Evolutionary conservation across 2,113 vertebrate genomes (phyloP), one percentile per base, ranked within the genome.

Genomic region (Columba janthina): DNA sequence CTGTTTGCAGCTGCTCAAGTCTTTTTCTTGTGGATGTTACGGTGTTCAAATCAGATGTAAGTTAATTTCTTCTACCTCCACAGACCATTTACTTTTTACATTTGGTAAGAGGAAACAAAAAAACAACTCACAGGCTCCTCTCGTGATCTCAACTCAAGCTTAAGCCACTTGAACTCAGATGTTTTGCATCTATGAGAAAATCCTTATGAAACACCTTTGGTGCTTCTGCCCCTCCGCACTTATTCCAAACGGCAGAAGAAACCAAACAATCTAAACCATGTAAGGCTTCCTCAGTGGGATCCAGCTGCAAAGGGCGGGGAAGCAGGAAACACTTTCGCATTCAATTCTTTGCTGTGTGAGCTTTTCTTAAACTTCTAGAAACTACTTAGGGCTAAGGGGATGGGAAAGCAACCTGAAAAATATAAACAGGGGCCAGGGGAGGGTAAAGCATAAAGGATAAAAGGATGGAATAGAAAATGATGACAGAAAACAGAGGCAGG

Each of bases 1-100:
- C 50, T 93, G 76, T 93, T 89, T 70, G 73, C 70, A 96, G 91
- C 78, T 86, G 94, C 32, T 87, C 78, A 84, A 86, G 65, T 94
- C 78, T 36, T 62, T 86, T 79, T 88, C 85, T 97, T 61, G 67
- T 86, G 95, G 77, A 66, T 77, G 42, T 34, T 56, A 46, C 77
- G 75, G 76, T 94, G 77, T 85, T 97, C 92, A 91, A 95, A 96
- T 88, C 1, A 70, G 85, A 91, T 6, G n/a, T 14, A 85, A 62
- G 58, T 85, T 25, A 86, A 71, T 24, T 64, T 69, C 88, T 90
- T 79, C 75, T 34, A 58, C 58, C 85, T 77, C 78, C 15, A 46
- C 1, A 26, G 34, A 29, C 25, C 36, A 58, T 84, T 89, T 61
- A 31, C 48, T 40, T 56, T 26, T 67, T 44, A 82, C 34, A 67